A percentile compares a stretch with the other conserved stretches of the same genome.
These are phyloP conservation scores for Callinectes sapidus DNA, from an alignment of 2,888 invertebrate species.

Conservation along the genomic window DNA sequence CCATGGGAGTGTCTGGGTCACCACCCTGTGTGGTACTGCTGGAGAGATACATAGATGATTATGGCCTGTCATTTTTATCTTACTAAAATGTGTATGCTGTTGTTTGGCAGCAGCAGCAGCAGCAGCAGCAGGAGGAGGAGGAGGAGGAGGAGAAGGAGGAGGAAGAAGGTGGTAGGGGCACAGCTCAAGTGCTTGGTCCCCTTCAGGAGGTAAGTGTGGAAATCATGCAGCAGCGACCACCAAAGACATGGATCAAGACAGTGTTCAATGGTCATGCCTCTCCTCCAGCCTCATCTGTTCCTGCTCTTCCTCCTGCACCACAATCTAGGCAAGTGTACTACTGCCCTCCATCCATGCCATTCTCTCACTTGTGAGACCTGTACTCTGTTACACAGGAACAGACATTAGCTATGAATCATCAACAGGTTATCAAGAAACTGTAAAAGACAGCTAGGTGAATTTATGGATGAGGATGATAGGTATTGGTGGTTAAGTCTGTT, in stretches of 20 bases:
- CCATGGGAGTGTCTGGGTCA: too few relatives aligned
- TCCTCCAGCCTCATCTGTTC: not conserved
- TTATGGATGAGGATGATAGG: too few relatives aligned
- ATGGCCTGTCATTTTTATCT: too few relatives aligned
- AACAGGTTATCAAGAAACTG: too few relatives aligned
- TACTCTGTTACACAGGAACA: too few relatives aligned
- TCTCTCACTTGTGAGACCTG: too few relatives aligned
- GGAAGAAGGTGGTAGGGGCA: not conserved
- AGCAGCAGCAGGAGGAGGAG: not conserved
- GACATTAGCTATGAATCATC: too few relatives aligned
- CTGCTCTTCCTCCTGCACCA: not conserved
- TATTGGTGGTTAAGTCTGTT: too few relatives aligned
- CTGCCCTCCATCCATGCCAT: not conserved
- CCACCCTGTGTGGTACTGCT: too few relatives aligned
- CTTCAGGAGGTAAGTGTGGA: slow-evolving; percentile 57
- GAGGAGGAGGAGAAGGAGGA: not conserved
- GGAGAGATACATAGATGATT: too few relatives aligned
- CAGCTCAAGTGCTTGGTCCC: not conserved
- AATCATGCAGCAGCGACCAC: slow-evolving; percentile 53
- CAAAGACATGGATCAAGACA: not conserved
- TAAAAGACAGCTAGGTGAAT: too few relatives aligned
- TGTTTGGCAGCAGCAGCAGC: not conserved
- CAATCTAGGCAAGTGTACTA: not conserved
- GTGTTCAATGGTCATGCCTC: not conserved
- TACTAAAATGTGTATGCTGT: not conserved